Percentiles rank a stretch among this genome's conserved stretches.
phyloP scores from a whole-genome alignment of 2,888 invertebrate species.

The Rhynchonema sp. region DNA sequence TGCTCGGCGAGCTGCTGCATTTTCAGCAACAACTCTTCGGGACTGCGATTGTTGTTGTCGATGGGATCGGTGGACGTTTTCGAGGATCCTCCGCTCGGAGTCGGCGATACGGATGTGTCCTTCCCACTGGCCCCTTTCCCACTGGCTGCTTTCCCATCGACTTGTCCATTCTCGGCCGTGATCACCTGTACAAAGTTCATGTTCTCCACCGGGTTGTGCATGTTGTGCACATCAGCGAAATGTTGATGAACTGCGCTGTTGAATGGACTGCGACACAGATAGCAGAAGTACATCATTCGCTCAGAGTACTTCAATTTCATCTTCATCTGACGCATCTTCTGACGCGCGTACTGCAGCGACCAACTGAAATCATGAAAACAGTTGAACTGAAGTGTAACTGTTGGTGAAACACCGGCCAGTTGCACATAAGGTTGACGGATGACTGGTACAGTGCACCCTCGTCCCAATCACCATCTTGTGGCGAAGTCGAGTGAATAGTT shows the following conservation, averaged over 20 bases:
- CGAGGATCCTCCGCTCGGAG: too few relatives aligned
- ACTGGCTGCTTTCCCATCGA: not conserved
- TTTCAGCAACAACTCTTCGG: not conserved
- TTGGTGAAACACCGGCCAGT: too few relatives aligned
- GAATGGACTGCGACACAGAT: slow-evolving; percentile 7
- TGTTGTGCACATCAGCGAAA: slow-evolving; percentile 7
- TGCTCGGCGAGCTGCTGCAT: not conserved
- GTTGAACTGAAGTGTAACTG: too few relatives aligned
- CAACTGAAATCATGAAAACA: slow-evolving; percentile 7
- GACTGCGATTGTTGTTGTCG: not conserved
- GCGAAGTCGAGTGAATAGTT: too few relatives aligned
- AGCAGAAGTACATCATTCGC: slow-evolving; percentile 9
- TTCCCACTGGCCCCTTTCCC: not conserved
- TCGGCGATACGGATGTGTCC: not conserved
- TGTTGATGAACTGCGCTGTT: slow-evolving; percentile 7
- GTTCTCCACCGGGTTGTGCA: slow-evolving; percentile 10
- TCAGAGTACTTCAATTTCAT: slow-evolving; percentile 10
- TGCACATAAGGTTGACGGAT: too few relatives aligned
- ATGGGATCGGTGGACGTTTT: too few relatives aligned
- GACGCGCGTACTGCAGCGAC: slow-evolving; percentile 10
- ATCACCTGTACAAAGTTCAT: slow-evolving; percentile 9
- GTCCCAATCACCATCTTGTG: too few relatives aligned
- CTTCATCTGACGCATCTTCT: slow-evolving; percentile 9
- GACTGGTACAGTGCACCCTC: too few relatives aligned
- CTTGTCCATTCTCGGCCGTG: not conserved